phyloP scores from a whole-genome alignment of 2,797 vertebrate species.

The Botia kubotai region DNA sequence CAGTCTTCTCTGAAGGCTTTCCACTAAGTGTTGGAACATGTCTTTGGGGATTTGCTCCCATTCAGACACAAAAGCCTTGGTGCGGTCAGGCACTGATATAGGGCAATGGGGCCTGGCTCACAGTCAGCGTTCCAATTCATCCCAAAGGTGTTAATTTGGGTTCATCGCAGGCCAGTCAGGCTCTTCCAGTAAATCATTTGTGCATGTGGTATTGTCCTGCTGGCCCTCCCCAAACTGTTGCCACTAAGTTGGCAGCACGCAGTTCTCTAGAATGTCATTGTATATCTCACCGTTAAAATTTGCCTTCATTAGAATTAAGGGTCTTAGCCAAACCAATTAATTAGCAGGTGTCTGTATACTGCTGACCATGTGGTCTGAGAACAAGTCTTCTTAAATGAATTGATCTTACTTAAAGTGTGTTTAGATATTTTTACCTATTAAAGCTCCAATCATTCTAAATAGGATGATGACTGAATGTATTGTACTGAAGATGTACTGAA shows the following conservation, averaged over 20 bases:
- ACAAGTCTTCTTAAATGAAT: background rate
- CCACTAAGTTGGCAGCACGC: background rate
- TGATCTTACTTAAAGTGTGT: background rate
- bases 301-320: background rate
- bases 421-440: background rate
- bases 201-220: background rate
- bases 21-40: background rate
- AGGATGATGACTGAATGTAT: too few species aligned
- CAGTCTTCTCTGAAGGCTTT: background rate
- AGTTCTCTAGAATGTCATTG: background rate
- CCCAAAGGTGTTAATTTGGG: background rate
- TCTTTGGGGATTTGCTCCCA: background rate
- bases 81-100: background rate
- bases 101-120: conserved; percentile 1
- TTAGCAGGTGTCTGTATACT: too few species aligned
- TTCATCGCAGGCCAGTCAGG: background rate
- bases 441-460: too few species aligned
- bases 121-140: background rate
- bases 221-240: background rate
- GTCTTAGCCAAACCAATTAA: too few species aligned
- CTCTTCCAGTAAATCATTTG: conserved; percentile 8
- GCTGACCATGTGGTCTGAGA: too few species aligned
- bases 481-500: too few species aligned
- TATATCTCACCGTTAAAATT: background rate
- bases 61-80: background rate